Evolutionary conservation across 2,797 vertebrate genomes (phyloP).

Genomic region (Anniella stebbinsi): DNA sequence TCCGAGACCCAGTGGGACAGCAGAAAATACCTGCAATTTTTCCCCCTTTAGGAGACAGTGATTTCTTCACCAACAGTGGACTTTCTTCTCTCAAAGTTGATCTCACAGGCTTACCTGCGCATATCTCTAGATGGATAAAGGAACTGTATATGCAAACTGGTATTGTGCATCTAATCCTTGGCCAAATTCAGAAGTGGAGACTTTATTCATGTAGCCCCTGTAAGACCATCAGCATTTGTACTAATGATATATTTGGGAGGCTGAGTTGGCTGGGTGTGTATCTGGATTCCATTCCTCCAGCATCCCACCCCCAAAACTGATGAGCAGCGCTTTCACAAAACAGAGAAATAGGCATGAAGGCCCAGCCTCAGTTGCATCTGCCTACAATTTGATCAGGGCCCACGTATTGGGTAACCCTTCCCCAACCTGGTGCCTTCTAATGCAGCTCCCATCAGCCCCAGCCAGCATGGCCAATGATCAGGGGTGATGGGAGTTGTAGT

Average conservation of each 20-base stretch:
- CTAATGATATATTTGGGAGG: not conserved
- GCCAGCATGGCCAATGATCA: not conserved
- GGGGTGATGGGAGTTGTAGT: not conserved
- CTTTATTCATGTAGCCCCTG: too few species aligned
- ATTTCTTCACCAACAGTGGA: not conserved
- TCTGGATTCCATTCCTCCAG: not conserved
- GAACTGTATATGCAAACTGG: not conserved
- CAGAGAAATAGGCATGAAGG: not conserved
- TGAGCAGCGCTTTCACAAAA: not conserved
- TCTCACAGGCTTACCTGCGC: not conserved
- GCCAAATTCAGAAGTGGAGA: not conserved
- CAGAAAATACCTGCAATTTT: constrained; percentile 10
- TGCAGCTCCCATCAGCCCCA: not conserved
- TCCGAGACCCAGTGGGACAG: not conserved
- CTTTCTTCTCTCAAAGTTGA: constrained; percentile 24
- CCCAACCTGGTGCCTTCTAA: not conserved
- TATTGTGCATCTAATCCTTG: not conserved
- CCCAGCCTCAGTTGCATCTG: not conserved
- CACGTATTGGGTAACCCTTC: not conserved
- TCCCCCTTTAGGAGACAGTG: not conserved
- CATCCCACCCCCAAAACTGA: not conserved
- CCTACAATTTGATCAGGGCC: not conserved
- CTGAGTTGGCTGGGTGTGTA: not conserved
- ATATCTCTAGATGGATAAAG: not conserved
- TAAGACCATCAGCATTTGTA: not conserved